phyloP scores from a whole-genome alignment of 2,113 vertebrate genomes.

The Callipepla squamata region DNA sequence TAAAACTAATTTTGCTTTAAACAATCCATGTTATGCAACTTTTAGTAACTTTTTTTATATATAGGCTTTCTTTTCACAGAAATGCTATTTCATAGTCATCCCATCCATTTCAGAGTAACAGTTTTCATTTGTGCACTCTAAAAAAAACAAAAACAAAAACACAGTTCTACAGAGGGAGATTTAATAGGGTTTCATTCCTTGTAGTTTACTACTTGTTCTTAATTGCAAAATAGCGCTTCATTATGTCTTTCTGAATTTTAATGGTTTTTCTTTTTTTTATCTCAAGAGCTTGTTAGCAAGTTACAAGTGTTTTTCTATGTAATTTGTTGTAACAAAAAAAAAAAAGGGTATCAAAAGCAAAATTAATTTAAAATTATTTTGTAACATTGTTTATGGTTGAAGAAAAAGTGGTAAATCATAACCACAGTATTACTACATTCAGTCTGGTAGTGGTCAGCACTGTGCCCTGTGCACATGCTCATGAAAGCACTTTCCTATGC shows the following conservation, averaged over 20 bases:
- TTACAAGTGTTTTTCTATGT: neutral
- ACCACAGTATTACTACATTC: neutral
- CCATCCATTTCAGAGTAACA: neutral
- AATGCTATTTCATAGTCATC: neutral
- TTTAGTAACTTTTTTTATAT: neutral
- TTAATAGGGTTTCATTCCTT: neutral
- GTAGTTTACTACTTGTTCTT: neutral
- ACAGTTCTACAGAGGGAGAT: neutral
- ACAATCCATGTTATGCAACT: neutral
- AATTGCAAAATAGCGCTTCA: neutral
- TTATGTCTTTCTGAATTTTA: neutral
- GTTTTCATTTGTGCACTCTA: neutral
- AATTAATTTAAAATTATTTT: neutral
- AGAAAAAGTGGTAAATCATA: neutral
- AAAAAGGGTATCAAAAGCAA: neutral
- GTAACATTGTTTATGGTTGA: neutral
- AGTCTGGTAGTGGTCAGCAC: neutral
- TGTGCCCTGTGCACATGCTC: neutral
- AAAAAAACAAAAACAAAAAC: neutral
- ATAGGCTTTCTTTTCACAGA: neutral
- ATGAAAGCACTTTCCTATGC: neutral
- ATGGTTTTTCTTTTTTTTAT: neutral
- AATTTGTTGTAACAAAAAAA: neutral
- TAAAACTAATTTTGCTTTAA: conserved; percentile 39
- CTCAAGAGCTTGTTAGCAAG: neutral